Evolutionary conservation across 2,797 vertebrate species (phyloP).

Genomic region (Melanotaenia trifasciata): DNA sequence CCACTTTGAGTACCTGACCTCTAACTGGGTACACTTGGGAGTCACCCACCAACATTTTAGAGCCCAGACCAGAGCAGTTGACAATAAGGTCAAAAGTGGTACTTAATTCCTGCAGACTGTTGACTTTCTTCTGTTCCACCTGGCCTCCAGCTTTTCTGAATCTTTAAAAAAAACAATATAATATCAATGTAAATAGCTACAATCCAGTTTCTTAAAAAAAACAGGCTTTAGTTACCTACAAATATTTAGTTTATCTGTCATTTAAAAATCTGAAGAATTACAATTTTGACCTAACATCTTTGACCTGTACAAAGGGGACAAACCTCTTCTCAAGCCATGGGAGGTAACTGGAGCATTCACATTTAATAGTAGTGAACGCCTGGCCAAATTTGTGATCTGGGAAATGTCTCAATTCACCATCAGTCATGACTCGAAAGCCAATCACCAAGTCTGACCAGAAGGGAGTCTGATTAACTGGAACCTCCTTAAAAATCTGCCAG

Average conservation of each 20-base stretch:
- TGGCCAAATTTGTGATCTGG: constrained; percentile 87
- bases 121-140: constrained; percentile 79
- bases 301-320: not conserved
- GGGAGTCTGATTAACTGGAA: constrained; percentile 80
- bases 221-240: not conserved
- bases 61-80: constrained; percentile 91
- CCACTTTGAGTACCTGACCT: constrained; percentile 90
- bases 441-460: constrained; percentile 91
- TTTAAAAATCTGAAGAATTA: not conserved
- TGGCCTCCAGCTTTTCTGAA: constrained; percentile 82
- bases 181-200: constrained; percentile 12
- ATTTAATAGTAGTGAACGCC: constrained; percentile 90
- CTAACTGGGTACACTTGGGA: constrained; percentile 80
- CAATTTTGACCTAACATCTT: not conserved
- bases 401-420: constrained; percentile 87
- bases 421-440: constrained; percentile 88
- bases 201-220: not conserved
- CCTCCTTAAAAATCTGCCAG: constrained; percentile 88
- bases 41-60: constrained; percentile 84
- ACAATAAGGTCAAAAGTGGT: constrained; percentile 85
- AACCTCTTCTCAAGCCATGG: constrained; percentile 92
- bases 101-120: constrained; percentile 85
- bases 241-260: not conserved
- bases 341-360: constrained; percentile 89
- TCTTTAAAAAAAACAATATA: constrained; percentile 69